A percentile compares a stretch with the other conserved stretches of the same genome.
Conservation (phyloP, 2,113 vertebrate genomes). For the Hepsetus odoe region DNA sequence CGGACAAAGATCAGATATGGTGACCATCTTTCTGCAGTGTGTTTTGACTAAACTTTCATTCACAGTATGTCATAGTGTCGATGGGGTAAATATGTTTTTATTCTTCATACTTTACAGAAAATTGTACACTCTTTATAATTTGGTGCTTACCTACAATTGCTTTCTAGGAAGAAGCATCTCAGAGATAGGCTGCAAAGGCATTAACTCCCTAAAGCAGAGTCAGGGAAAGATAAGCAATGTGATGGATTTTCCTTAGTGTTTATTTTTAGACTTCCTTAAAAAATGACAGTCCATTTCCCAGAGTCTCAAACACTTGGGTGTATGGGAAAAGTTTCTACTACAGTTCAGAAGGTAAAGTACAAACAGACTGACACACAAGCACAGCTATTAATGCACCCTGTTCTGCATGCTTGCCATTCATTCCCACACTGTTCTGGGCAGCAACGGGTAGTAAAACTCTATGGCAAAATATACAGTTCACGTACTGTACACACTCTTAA, state of each 20-base stretch:
- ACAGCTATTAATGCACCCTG: not conserved
- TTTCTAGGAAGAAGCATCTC: not conserved
- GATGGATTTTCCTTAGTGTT: slow-evolving; percentile 29
- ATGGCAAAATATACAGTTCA: not conserved
- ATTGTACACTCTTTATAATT: not conserved
- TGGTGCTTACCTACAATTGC: not conserved
- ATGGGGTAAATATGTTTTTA: no score
- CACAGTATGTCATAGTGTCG: not conserved
- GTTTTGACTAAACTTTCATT: not conserved
- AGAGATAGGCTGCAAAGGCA: not conserved
- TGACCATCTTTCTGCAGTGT: not conserved
- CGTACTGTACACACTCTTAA: not conserved
- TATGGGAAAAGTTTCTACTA: slow-evolving; percentile 49
- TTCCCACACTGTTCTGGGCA: slow-evolving; percentile 13
- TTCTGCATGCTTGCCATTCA: slow-evolving; percentile 5
- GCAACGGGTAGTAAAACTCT: not conserved
- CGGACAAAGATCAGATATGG: not conserved
- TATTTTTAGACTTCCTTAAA: slow-evolving; percentile 57
- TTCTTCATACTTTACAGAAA: no score
- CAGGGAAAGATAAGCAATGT: slow-evolving; percentile 27
- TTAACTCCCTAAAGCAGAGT: not conserved
- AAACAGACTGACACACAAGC: not conserved
- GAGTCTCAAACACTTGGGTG: slow-evolving; percentile 17
- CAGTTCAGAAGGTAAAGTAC: not conserved
- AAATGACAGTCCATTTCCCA: slow-evolving; percentile 43